Percentiles rank a stretch among this genome's conserved stretches.
Conservation (phyloP, 1,140 invertebrate species). For the Gyrodactylus salaris region DNA sequence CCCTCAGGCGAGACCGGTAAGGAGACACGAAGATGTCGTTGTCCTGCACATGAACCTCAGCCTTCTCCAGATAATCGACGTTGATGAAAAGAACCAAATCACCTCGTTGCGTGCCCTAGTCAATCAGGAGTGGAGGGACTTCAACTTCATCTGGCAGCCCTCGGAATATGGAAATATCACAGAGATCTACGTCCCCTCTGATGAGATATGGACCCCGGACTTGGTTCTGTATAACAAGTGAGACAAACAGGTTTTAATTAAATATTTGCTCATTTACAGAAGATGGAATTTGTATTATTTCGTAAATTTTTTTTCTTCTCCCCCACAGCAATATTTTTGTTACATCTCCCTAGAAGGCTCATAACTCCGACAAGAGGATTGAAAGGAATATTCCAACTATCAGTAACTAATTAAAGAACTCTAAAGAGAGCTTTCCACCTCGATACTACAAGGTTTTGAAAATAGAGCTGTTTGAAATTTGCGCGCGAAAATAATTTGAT, state of each 20-base stretch:
- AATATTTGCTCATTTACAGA: slow-evolving; percentile 2
- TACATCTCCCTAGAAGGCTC: too few species aligned
- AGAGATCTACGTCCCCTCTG: slow-evolving; percentile 30
- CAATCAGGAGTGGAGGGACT: slow-evolving; percentile 17
- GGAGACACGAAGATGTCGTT: slow-evolving; percentile 51
- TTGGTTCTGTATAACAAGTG: slow-evolving; percentile 23
- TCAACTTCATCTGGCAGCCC: slow-evolving; percentile 15
- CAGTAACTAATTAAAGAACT: background rate
- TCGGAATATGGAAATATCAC: slow-evolving; percentile 59
- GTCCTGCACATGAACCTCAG: slow-evolving; percentile 57
- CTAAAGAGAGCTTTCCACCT: background rate
- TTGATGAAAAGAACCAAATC: slow-evolving; percentile 17
- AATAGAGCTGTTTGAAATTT: too few species aligned
- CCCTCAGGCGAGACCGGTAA: slow-evolving; percentile 51
- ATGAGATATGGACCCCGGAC: slow-evolving; percentile 40
- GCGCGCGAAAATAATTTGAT: too few species aligned
- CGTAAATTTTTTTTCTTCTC: background rate
- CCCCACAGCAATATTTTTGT: slow-evolving; percentile 6
- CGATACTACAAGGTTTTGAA: background rate
- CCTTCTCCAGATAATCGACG: slow-evolving; percentile 58
- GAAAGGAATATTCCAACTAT: too few species aligned
- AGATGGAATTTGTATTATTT: background rate
- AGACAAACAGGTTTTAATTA: background rate
- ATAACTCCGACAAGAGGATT: too few species aligned
- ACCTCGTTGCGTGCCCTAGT: slow-evolving; percentile 17